phyloP scores from a whole-genome alignment of 2,888 invertebrate species.

The Nemoura dubitans region DNA sequence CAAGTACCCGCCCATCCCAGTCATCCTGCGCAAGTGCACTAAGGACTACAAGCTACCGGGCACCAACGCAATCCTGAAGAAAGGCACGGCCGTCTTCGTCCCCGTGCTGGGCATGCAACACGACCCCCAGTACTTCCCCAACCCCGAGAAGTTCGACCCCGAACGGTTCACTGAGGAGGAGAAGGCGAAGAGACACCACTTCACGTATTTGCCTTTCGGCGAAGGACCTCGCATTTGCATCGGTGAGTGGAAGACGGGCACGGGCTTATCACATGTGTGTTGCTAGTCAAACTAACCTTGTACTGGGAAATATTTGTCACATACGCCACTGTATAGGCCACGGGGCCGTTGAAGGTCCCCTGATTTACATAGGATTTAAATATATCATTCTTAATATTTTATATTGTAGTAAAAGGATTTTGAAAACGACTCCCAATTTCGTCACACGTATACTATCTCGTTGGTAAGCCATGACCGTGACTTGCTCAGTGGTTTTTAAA shows the following conservation, averaged over 20 bases:
- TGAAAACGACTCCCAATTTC: too few relatives aligned
- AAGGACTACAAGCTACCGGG: conserved; percentile 52
- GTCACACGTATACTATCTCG: too few relatives aligned
- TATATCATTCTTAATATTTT: too few relatives aligned
- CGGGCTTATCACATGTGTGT: too few relatives aligned
- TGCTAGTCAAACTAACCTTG: too few relatives aligned
- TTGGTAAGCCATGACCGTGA: too few relatives aligned
- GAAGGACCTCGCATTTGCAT: conserved; percentile 22
- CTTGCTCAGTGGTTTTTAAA: too few relatives aligned
- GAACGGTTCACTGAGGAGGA: neutral
- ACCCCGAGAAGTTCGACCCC: neutral
- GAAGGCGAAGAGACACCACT: neutral
- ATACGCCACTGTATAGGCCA: too few relatives aligned
- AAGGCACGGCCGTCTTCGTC: conserved; percentile 52
- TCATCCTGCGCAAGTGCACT: conserved; percentile 53
- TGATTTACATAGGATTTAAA: too few relatives aligned
- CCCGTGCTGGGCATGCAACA: conserved; percentile 44
- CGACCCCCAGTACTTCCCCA: conserved; percentile 17
- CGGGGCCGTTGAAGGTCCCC: too few relatives aligned
- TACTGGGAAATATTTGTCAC: too few relatives aligned
- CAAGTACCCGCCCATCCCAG: conserved; percentile 58
- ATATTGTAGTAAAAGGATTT: too few relatives aligned
- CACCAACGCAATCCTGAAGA: conserved; percentile 51
- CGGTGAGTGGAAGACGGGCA: neutral
- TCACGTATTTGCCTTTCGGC: neutral